These are phyloP conservation scores for Delphinus delphis DNA, from an alignment of 2,113 vertebrate genomes.

Conservation along the genomic window DNA sequence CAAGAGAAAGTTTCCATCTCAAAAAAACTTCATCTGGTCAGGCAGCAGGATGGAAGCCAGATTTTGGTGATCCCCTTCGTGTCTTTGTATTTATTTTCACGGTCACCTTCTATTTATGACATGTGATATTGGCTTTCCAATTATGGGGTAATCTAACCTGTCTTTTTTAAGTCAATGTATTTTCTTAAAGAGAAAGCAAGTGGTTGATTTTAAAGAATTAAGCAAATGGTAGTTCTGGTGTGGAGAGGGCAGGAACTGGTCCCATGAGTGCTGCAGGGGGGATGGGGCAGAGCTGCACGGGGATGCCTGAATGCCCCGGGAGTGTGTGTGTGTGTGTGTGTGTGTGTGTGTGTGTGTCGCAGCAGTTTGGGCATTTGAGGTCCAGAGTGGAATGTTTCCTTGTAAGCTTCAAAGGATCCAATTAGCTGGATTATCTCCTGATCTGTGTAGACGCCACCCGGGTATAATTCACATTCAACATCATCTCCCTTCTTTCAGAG, in stretches of 20 bases:
- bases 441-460: background rate
- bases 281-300: accelerated
- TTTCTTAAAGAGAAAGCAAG: background rate
- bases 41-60: background rate
- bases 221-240: background rate
- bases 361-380: background rate
- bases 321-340: no score
- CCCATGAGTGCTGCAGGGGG: accelerated
- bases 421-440: background rate
- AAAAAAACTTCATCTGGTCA: background rate
- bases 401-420: background rate
- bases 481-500: background rate
- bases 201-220: background rate
- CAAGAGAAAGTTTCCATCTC: no score
- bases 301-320: accelerated
- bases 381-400: background rate
- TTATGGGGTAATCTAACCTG: accelerated
- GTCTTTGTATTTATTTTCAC: accelerated
- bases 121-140: accelerated
- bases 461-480: accelerated
- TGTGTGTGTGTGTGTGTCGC: background rate
- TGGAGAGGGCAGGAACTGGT: background rate
- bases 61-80: background rate
- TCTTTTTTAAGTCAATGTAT: background rate
- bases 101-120: background rate